Evolutionary conservation across 2,113 vertebrate species (phyloP), one percentile per base, ranked within the genome.

Genomic region (Ascaphus truei): DNA sequence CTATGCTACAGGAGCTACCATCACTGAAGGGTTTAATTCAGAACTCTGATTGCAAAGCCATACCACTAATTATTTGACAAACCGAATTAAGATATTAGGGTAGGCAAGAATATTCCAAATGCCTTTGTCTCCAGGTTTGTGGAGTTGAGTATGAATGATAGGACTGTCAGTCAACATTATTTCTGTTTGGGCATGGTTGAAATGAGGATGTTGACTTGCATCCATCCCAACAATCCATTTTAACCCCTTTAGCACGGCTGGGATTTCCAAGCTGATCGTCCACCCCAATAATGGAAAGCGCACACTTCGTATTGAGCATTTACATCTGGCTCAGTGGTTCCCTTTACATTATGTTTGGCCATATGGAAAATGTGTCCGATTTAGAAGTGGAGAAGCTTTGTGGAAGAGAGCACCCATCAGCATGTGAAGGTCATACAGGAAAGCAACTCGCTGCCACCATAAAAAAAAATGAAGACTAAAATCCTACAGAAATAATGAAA

Each of bases 191-290:
- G 33, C 27, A 23, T 36, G 12, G 22, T 50, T 48, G 45, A 65
- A 65, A 52, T 27, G 33, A 52, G 31, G 29, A 11, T 53, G 53
- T 65, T 55, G 62, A 65, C 22, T 6, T 29, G 15, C 50, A 55
- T 33, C 23, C 50, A 55, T 33, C 23, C 25, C 26, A 36, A 65
- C 48, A 55, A 53, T 55, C 50, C 47, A 55, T 51, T 39, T 51
- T 53, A 53, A 53, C 62, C 47, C 26, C 12, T 27, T 18, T 10
- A 15, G 7, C n/a, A 11, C 34, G 45, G n/a, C n/a, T n/a, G n/a
- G n/a, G n/a, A n/a, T n/a, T n/a, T n/a, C 23, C 33, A 9, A 65
- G 12, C 11, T 27, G 5, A 65, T 41, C 8, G 15, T 11, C 31
- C 13, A 39, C 37, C 13, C 18, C 11, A 2, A 12, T 41, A 29